phyloP scores from a whole-genome alignment of 2,888 invertebrate species.

The Sminthurides aquaticus region DNA sequence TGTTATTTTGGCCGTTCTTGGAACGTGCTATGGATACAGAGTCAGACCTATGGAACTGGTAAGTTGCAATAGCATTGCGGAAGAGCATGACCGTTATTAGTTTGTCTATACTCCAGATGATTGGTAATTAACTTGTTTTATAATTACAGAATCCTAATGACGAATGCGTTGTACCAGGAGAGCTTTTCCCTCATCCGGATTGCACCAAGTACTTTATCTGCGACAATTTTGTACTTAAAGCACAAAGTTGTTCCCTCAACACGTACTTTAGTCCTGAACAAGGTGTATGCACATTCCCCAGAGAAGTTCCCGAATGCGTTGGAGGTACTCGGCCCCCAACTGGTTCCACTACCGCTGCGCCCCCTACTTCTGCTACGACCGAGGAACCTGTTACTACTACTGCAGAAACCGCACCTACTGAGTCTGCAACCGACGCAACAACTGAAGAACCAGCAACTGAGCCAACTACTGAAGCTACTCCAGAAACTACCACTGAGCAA shows the following conservation, averaged over 20 bases:
- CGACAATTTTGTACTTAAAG: not conserved
- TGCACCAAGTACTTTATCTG: conserved; percentile 7
- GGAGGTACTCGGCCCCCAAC: conserved; percentile 13
- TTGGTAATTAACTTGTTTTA: not conserved
- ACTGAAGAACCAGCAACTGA: not conserved
- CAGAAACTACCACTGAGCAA: not conserved
- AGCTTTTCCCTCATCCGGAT: not conserved
- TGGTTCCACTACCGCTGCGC: not conserved
- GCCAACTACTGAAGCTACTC: not conserved
- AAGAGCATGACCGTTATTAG: too few relatives aligned
- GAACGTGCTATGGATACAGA: not conserved
- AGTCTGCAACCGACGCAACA: not conserved
- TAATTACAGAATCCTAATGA: conserved; percentile 1
- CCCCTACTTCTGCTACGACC: conserved; percentile 1
- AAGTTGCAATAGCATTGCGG: too few relatives aligned
- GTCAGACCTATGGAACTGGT: not conserved
- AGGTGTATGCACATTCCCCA: not conserved
- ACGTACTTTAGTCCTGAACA: conserved; percentile 1
- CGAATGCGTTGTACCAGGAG: not conserved
- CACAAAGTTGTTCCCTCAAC: not conserved
- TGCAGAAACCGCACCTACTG: not conserved
- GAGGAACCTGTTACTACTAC: not conserved
- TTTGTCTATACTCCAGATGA: too few relatives aligned
- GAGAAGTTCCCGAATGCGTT: conserved; percentile 7
- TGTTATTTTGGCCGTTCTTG: not conserved